A percentile compares a stretch with the other conserved stretches of the same genome.
Conservation (phyloP, 2,797 vertebrate species). For the Gadopsis bispinosus region DNA sequence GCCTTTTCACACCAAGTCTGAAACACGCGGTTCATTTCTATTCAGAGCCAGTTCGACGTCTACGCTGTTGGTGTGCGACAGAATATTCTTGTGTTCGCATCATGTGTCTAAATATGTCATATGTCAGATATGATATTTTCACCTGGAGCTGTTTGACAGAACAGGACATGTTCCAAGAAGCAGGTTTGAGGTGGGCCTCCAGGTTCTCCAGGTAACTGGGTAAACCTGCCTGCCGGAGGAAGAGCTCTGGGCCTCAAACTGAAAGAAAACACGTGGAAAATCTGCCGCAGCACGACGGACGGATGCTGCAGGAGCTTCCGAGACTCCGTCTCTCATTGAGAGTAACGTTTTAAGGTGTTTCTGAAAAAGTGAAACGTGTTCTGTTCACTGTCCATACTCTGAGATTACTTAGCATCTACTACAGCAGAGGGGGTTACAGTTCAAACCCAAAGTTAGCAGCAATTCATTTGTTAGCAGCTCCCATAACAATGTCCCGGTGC, state of each 20-base stretch:
- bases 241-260: not conserved
- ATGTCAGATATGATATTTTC: too few relatives aligned
- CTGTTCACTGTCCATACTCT: not conserved
- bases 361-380: slow-evolving; percentile 23
- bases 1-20: slow-evolving; percentile 54
- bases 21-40: not conserved
- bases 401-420: not conserved
- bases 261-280: not conserved
- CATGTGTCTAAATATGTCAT: too few relatives aligned
- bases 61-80: not conserved
- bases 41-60: too few relatives aligned
- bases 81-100: not conserved
- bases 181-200: not conserved
- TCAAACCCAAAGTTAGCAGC: not conserved
- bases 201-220: not conserved
- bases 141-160: not conserved
- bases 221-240: not conserved
- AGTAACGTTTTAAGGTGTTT: slow-evolving; percentile 21
- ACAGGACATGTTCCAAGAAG: not conserved
- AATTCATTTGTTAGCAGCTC: not conserved
- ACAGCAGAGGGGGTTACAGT: not conserved
- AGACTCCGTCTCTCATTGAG: slow-evolving; percentile 18
- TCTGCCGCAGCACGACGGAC: not conserved
- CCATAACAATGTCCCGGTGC: not conserved
- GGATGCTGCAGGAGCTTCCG: not conserved